These are phyloP conservation scores for Sminthurides bifidus DNA, from an alignment of 1,140 invertebrate genomes.

Conservation along the genomic window DNA sequence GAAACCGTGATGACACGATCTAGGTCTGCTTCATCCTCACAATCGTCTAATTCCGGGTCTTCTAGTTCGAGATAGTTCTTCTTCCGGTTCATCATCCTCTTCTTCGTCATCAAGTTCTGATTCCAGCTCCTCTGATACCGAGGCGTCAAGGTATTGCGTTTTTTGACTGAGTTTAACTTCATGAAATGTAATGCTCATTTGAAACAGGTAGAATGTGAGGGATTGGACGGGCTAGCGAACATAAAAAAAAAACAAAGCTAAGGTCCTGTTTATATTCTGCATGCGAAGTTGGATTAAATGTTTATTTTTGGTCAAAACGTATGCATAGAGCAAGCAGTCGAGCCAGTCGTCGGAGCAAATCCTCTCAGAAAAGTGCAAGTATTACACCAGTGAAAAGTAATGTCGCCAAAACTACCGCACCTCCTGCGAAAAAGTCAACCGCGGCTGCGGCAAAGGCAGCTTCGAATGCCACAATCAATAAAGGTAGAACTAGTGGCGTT, in stretches of 20 bases:
- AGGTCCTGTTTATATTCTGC: no score
- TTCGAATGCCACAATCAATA: background rate
- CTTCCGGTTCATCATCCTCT: conserved; percentile 11
- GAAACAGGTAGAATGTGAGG: background rate
- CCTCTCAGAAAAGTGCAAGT: conserved; percentile 11
- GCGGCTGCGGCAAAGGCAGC: no score
- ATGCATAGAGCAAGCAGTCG: conserved; percentile 5
- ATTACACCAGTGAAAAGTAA: conserved; percentile 7
- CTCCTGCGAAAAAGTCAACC: conserved; percentile 4
- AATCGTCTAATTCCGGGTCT: background rate
- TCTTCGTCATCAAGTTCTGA: conserved; percentile 16
- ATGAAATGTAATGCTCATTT: background rate
- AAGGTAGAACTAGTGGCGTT: conserved; percentile 13
- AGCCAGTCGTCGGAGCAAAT: conserved; percentile 13
- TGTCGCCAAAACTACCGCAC: background rate
- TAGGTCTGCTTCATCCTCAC: conserved; percentile 13
- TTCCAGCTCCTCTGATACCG: conserved; percentile 20
- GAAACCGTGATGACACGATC: conserved; percentile 17
- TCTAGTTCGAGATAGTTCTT: conserved; percentile 16
- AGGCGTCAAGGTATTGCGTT: conserved; percentile 15
- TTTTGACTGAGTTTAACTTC: background rate
- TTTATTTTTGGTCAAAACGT: no score
- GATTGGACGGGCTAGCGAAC: no score
- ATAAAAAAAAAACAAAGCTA: no score
- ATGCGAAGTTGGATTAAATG: background rate